Evolutionary conservation across 1,140 invertebrate genomes (phyloP).

Genomic region (Procambarus clarkii): DNA sequence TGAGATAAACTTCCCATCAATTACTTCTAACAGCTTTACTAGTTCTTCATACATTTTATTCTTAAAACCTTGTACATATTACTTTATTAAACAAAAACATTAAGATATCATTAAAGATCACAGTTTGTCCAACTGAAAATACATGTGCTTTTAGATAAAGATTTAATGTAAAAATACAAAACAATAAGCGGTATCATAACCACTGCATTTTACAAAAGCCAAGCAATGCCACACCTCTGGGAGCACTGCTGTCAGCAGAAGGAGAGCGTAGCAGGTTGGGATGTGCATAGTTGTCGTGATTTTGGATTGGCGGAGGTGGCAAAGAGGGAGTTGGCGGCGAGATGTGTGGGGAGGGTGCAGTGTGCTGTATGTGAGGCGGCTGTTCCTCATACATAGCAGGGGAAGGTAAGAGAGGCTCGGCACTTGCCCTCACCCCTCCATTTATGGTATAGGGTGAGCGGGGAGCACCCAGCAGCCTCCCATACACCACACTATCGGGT

Average conservation of each 20-base stretch:
- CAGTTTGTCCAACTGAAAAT: background rate
- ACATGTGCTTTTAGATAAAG: background rate
- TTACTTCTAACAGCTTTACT: too few relatives aligned
- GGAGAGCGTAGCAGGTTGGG: conserved; percentile 62
- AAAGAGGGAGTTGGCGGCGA: conserved; percentile 49
- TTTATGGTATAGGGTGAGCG: conserved; percentile 51
- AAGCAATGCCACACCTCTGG: conserved; percentile 60
- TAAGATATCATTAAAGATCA: too few relatives aligned
- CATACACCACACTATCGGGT: conserved; percentile 70
- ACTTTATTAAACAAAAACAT: too few relatives aligned
- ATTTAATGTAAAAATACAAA: background rate
- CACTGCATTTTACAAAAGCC: background rate
- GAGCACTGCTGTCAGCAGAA: conserved; percentile 61
- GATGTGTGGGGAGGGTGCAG: conserved; percentile 53
- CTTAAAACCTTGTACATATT: too few relatives aligned
- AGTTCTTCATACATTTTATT: too few relatives aligned
- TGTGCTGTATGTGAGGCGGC: conserved; percentile 41
- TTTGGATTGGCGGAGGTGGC: conserved; percentile 57
- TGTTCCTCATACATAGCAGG: conserved; percentile 63
- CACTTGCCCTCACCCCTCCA: conserved; percentile 38
- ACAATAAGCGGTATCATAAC: background rate
- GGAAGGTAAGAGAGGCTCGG: conserved; percentile 46
- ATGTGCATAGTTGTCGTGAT: conserved; percentile 57
- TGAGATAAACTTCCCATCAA: too few relatives aligned
- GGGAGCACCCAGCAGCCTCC: conserved; percentile 58